These are phyloP conservation scores for Ectobius pallidus DNA, from an alignment of 2,888 invertebrate species.

Conservation along the genomic window DNA sequence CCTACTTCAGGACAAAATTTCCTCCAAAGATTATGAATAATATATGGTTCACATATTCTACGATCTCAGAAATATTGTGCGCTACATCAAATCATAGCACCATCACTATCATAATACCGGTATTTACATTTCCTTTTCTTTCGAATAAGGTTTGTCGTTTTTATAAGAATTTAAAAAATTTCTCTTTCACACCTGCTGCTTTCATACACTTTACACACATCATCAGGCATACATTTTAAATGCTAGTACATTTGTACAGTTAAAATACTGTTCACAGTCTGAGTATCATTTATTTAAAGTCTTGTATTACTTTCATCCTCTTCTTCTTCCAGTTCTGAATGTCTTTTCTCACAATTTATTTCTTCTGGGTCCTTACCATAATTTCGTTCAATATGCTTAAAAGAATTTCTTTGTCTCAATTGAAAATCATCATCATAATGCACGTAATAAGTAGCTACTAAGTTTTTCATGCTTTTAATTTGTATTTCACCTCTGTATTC, in stretches of 20 bases:
- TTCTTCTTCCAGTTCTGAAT: neutral
- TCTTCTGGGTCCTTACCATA: neutral
- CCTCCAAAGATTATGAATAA: too few relatives aligned
- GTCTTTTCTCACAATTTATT: neutral
- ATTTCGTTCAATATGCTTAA: neutral
- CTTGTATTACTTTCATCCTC: neutral
- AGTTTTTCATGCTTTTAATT: constrained; percentile 72
- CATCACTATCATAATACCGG: too few relatives aligned
- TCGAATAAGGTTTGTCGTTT: too few relatives aligned
- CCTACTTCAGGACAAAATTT: too few relatives aligned
- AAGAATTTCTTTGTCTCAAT: constrained; percentile 16
- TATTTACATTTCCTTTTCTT: too few relatives aligned
- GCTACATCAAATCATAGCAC: too few relatives aligned
- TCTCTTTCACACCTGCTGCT: too few relatives aligned
- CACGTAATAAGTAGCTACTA: constrained; percentile 73
- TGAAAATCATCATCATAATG: constrained; percentile 63
- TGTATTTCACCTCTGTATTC: constrained; percentile 70
- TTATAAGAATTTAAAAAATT: too few relatives aligned
- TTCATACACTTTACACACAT: too few relatives aligned
- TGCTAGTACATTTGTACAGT: neutral
- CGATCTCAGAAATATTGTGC: too few relatives aligned
- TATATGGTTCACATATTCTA: too few relatives aligned
- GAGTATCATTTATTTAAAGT: neutral
- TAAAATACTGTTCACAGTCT: constrained; percentile 14
- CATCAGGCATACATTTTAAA: too few relatives aligned